Base-by-base conservation (phyloP, 2,113 vertebrate species). In the Ctenodactylus gundi region DNA sequence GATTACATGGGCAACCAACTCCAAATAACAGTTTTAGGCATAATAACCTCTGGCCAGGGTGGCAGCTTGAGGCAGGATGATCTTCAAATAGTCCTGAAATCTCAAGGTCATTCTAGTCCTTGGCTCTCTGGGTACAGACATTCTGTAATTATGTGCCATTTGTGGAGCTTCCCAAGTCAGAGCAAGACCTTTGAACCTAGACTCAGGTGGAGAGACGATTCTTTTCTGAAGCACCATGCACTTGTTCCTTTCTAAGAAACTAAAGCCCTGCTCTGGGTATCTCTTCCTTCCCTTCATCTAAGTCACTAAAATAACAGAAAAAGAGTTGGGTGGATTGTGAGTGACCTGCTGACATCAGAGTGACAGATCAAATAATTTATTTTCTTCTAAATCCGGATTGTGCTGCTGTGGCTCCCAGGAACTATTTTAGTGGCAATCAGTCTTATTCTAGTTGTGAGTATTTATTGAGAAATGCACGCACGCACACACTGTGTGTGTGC, bases 341-440 rank as follows among this genome's bases (percentile, higher is more conserved):
- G 93, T 89, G 94, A 97, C 97, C 97, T 92, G 90, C 92, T 94
- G 91, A 96, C 94, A 95, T 94, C 82, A 84, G 76, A 88, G 58
- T 72, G 88, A 97, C 93, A 96, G 96, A 95, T 96, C 82, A 92
- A 95, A 91, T 96, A 88, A 88, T 96, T 96, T 88, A 94, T 97
- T 96, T 97, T 93, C 97, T 96, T 96, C 90, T 94, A 97, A 97
- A 97, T 96, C 97, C 92, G 77, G 96, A 97, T 97, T 97, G 95
- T 89, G 88, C 34, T 76, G 92, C 89, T 94, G 36, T 84, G 85
- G 93, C 88, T 97, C 82, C 83, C 76, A 57, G 96, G 60, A 80
- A n/a, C 94, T 95, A 95, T 97, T 95, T 94, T 84, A 89, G 89
- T 20, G 7, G 39, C 90, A 73, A 39, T 91, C 88, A 64, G 49